These are phyloP conservation scores for Monomorium pharaonis DNA, from an alignment of 1,140 invertebrate genomes.

Conservation along the genomic window DNA sequence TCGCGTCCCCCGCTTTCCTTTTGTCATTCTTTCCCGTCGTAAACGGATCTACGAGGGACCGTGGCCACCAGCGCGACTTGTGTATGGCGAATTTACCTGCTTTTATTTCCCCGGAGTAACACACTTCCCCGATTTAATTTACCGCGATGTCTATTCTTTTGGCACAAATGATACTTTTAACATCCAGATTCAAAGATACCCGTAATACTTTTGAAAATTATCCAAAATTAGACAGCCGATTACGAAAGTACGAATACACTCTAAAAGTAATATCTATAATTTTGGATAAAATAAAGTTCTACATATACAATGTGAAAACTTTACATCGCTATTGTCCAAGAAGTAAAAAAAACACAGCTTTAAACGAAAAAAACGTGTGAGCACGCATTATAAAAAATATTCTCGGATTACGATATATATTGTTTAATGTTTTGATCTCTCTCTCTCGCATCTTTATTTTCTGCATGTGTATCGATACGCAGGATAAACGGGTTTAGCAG, in stretches of 20 bases:
- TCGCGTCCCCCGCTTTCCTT: slow-evolving; percentile 35
- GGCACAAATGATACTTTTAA: slow-evolving; percentile 12
- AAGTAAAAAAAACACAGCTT: background rate
- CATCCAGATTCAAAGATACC: background rate
- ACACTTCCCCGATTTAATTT: slow-evolving; percentile 66
- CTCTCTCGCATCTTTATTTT: slow-evolving; percentile 3
- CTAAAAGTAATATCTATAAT: slow-evolving; percentile 10
- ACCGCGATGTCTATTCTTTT: slow-evolving; percentile 22
- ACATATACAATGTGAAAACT: background rate
- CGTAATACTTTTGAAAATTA: background rate
- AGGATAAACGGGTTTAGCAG: background rate
- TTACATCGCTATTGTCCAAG: background rate
- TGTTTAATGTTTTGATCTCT: slow-evolving; percentile 40
- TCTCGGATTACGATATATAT: background rate
- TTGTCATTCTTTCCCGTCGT: slow-evolving; percentile 59
- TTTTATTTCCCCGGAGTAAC: slow-evolving; percentile 80
- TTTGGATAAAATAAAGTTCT: background rate
- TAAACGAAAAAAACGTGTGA: background rate
- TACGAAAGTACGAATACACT: background rate
- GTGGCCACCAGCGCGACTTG: slow-evolving; percentile 27
- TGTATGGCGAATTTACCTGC: slow-evolving; percentile 68
- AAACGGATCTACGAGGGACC: slow-evolving; percentile 69
- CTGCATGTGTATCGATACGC: background rate
- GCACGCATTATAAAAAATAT: background rate
- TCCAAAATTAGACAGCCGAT: background rate